Percentiles rank a stretch among this genome's conserved stretches.
phyloP scores from a whole-genome alignment of 2,888 invertebrate genomes.

The Blomia tropicalis region DNA sequence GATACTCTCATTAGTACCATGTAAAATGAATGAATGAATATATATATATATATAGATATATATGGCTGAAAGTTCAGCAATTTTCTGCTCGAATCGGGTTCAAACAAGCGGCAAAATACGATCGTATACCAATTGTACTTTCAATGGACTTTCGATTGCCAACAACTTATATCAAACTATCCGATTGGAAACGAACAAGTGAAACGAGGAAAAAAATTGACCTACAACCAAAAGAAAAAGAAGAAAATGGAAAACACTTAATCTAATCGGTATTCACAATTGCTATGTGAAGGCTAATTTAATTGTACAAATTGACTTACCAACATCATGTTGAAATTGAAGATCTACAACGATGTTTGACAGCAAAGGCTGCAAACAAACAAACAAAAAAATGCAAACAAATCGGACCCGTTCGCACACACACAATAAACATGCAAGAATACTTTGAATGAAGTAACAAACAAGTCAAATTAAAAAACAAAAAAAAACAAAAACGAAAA shows the following conservation, averaged over 20 bases:
- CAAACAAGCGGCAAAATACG: not conserved
- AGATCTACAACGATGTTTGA: no score
- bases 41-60: no score
- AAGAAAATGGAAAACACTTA: not conserved
- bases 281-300: slow-evolving; percentile 1
- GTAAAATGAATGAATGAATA: no score
- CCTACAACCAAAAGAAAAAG: no score
- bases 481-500: not conserved
- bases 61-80: not conserved
- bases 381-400: not conserved
- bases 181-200: not conserved
- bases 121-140: no score
- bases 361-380: not conserved
- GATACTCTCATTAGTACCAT: not conserved
- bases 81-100: not conserved
- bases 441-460: not conserved
- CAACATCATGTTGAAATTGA: no score
- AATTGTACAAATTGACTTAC: slow-evolving; percentile 13
- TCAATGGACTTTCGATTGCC: no score
- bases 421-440: not conserved
- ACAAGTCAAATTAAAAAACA: not conserved
- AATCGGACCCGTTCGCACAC: no score
- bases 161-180: no score
- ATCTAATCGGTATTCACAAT: slow-evolving; percentile 13
- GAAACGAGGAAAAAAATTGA: no score